Percentiles rank a stretch among this genome's conserved stretches.
Conservation (phyloP, 2,797 vertebrate genomes). For the Ispidina picta region DNA sequence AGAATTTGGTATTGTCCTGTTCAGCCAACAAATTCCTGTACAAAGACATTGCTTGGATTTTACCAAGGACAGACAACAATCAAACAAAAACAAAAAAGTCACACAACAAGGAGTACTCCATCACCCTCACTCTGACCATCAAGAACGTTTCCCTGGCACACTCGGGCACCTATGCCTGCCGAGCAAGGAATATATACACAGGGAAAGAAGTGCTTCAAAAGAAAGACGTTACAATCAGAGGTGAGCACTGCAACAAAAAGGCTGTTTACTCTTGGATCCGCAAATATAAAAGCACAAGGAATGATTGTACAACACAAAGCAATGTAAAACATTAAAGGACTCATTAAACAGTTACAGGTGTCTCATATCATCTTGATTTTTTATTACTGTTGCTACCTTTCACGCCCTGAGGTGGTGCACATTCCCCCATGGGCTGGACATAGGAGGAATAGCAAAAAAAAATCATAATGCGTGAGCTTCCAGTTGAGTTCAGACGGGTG, state of each 20-base stretch:
- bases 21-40: constrained; percentile 91
- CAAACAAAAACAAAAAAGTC: constrained; percentile 77
- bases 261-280: constrained; percentile 85
- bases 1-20: constrained; percentile 88
- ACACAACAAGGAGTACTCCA: constrained; percentile 81
- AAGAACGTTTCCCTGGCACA: constrained; percentile 86
- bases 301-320: constrained; percentile 84
- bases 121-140: constrained; percentile 81
- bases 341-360: constrained; percentile 80
- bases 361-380: constrained; percentile 82
- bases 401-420: constrained; percentile 78
- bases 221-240: constrained; percentile 87
- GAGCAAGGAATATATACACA: constrained; percentile 84
- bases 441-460: constrained; percentile 74
- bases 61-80: constrained; percentile 75
- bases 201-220: constrained; percentile 85
- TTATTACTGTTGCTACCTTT: constrained; percentile 81
- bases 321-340: constrained; percentile 85
- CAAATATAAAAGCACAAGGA: constrained; percentile 84
- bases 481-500: constrained; percentile 71
- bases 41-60: constrained; percentile 86
- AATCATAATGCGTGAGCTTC: constrained; percentile 61
- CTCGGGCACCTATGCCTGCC: constrained; percentile 90
- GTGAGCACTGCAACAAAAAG: constrained; percentile 87
- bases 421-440: constrained; percentile 78